Base-by-base conservation (phyloP, 2,888 invertebrate genomes). In the Corythucha ciliata region DNA sequence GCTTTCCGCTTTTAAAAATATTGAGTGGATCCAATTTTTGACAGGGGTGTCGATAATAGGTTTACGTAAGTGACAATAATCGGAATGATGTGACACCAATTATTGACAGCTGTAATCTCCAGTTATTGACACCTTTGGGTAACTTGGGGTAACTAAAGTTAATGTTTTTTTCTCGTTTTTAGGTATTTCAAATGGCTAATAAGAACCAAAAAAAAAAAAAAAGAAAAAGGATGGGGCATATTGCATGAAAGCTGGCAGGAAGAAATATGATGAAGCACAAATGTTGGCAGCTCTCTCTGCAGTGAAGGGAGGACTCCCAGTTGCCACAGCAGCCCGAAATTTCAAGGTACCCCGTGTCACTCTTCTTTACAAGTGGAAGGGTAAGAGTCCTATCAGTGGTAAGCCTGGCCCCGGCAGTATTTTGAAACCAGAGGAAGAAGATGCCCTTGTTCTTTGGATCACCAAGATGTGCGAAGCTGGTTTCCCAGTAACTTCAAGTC, bases 291-390 rank as follows among this genome's bases (percentile, higher is more conserved):
- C 45, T 7, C 18, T 45, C n/a, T 4, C 29, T 2, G 45, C 29
- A 21, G 16, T 45, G 16, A 2, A 16, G 10, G 5, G 2, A 18
- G 45, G 45, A 45, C 18, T 32, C 32, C 18, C 45, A 18, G 32
- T 45, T 29, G 45, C 45, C 32, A 32, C 45, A 4, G 45, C 45
- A n/a, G 45, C 45, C 3, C 32, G 33, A 33, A 44, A 32, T 14
- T 33, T 33, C 16, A 20, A 21, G 21, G 32, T 45, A n/a, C 45
- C 45, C 14, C 33, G 45, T 32, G 12, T 33, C 3, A 45, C 45
- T 22, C 45, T 45, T 26, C 18, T 20, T n/a, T 32, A 45, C 22
- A 45, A 45, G 16, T 32, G 32, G 18, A 32, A 32, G 12, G 45
- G 33, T n/a, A 32, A 33, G 18, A 29, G 32, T 7, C 33, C 45